phyloP scores from a whole-genome alignment of 2,888 invertebrate species.

The Himalopsyche anomala region DNA sequence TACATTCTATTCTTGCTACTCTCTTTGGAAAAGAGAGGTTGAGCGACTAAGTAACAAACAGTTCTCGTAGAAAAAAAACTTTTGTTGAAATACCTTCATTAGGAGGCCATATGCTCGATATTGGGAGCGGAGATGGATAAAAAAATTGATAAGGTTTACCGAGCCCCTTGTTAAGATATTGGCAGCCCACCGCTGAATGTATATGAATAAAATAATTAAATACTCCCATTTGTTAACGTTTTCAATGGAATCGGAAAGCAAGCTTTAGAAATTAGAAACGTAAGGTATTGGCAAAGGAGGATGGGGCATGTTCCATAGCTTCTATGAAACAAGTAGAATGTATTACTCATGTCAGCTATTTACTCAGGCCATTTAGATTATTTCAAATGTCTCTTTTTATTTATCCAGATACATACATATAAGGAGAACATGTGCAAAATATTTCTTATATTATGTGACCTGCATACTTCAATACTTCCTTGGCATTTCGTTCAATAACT shows the following conservation, averaged over 20 bases:
- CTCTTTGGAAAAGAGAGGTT: too few species aligned
- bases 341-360: slow-evolving; percentile 26
- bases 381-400: background rate
- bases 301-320: background rate
- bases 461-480: background rate
- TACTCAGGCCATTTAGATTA: background rate
- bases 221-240: background rate
- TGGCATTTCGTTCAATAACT: background rate
- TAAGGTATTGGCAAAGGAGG: background rate
- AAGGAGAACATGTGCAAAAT: background rate
- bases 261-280: background rate
- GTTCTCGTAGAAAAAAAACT: too few species aligned
- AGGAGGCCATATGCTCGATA: too few species aligned
- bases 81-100: too few species aligned
- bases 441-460: background rate
- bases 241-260: background rate
- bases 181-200: too few species aligned
- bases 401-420: background rate
- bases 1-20: too few species aligned
- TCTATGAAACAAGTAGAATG: slow-evolving; percentile 22
- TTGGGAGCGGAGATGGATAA: too few species aligned
- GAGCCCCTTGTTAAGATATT: too few species aligned
- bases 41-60: too few species aligned
- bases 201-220: too few species aligned
- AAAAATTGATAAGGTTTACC: too few species aligned